A percentile compares a stretch with the other conserved stretches of the same genome.
Evolutionary conservation across 2,113 vertebrate species (phyloP).

Genomic region (Heterocephalus glaber): DNA sequence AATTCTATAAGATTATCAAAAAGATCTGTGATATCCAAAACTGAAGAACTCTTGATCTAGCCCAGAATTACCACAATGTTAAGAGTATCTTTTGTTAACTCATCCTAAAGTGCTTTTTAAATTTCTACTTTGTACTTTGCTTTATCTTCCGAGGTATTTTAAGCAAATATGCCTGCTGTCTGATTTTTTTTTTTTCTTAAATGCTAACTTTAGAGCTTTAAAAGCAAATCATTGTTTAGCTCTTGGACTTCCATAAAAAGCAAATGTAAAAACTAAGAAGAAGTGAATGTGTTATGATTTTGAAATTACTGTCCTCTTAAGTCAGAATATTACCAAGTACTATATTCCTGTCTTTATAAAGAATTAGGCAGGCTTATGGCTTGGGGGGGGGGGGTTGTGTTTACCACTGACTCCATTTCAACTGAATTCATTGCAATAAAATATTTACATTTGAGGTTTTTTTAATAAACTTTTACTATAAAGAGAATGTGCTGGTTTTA

Average conservation of each 20-base stretch:
- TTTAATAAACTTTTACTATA: slow-evolving; percentile 37
- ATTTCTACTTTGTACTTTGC: slow-evolving; percentile 47
- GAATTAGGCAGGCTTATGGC: neutral
- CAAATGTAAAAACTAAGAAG: neutral
- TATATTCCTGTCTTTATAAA: neutral
- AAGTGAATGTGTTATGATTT: neutral
- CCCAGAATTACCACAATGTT: neutral
- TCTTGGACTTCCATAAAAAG: slow-evolving; percentile 11
- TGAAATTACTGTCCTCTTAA: slow-evolving; percentile 12
- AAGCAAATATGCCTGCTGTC: neutral
- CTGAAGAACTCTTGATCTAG: neutral
- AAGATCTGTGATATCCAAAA: neutral
- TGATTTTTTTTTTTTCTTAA: neutral
- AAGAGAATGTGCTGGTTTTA: neutral
- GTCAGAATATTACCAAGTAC: neutral
- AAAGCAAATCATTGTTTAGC: slow-evolving; percentile 43
- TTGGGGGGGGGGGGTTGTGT: neutral
- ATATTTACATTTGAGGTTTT: slow-evolving; percentile 32
- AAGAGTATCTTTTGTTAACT: neutral
- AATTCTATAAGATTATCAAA: slow-evolving; percentile 17
- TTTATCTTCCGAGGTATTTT: slow-evolving; percentile 38
- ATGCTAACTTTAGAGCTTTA: slow-evolving; percentile 29
- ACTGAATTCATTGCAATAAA: neutral
- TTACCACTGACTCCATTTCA: slow-evolving; percentile 18
- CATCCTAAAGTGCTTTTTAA: neutral